Evolutionary conservation across 2,888 invertebrate genomes (phyloP).

Genomic region (Falcaria lacertinaria): DNA sequence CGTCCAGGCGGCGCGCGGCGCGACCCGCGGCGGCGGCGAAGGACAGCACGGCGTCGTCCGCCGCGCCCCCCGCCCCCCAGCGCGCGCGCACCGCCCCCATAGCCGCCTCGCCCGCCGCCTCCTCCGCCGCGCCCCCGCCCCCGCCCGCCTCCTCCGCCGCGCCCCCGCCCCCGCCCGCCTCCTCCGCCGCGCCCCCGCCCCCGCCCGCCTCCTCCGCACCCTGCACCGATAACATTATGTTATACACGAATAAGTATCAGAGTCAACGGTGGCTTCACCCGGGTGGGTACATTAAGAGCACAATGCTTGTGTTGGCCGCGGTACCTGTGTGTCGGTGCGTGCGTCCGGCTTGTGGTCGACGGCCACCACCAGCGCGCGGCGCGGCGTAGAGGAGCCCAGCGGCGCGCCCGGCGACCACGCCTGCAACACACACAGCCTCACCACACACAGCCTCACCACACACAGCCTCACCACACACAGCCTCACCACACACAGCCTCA

Average conservation of each 20-base stretch:
- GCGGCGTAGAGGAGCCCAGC: conserved; percentile 17
- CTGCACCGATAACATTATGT: conserved; percentile 5
- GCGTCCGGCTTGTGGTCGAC: conserved; percentile 55
- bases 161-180: not conserved
- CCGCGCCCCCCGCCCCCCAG: conserved; percentile 23
- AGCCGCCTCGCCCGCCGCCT: conserved; percentile 9
- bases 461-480: too few relatives aligned
- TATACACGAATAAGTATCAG: too few relatives aligned
- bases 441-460: too few relatives aligned
- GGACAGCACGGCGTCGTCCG: conserved; percentile 31
- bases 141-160: conserved; percentile 7
- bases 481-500: too few relatives aligned
- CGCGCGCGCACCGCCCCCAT: conserved; percentile 16
- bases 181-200: conserved; percentile 4
- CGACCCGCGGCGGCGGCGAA: conserved; percentile 34
- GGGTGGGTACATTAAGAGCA: too few relatives aligned
- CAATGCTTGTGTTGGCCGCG: too few relatives aligned
- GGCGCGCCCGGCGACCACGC: conserved; percentile 66
- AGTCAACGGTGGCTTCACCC: too few relatives aligned
- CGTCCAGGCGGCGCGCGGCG: conserved; percentile 78
- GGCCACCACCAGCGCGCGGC: conserved; percentile 58
- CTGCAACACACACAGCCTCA: conserved; percentile 28
- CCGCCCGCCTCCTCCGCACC: conserved; percentile 2
- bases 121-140: conserved; percentile 4
- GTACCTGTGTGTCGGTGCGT: too few relatives aligned